Conservation (phyloP, 2,797 vertebrate genomes). For the Rousettus madagascariensis region DNA sequence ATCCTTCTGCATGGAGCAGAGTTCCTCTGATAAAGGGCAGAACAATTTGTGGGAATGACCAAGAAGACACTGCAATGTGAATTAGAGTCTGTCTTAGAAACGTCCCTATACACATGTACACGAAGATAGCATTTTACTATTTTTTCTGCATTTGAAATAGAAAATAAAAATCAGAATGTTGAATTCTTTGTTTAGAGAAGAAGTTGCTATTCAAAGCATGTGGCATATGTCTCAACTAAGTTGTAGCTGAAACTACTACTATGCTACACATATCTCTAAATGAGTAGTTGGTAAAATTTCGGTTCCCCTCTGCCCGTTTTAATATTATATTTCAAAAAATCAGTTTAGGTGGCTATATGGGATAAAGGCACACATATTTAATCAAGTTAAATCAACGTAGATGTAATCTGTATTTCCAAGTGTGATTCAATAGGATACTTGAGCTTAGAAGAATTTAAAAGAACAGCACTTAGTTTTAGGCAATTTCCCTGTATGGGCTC, state of each 20-base stretch:
- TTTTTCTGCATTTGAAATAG: conserved; percentile 38
- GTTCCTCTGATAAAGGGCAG: not conserved
- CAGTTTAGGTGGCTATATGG: not conserved
- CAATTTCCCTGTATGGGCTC: not conserved
- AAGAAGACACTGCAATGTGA: not conserved
- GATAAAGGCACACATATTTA: not conserved
- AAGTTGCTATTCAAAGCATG: not conserved
- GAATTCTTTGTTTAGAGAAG: not conserved
- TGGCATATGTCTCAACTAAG: not conserved
- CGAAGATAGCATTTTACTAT: not conserved
- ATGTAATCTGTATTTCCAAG: not conserved
- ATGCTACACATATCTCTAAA: not conserved
- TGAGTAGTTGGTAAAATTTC: not conserved
- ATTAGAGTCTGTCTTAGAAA: not conserved
- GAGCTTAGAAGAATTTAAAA: not conserved
- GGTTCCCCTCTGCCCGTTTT: not conserved
- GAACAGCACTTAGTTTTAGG: not conserved
- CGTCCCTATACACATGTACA: conserved; percentile 38
- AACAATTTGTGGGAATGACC: not conserved
- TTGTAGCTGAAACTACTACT: not conserved
- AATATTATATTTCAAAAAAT: not conserved
- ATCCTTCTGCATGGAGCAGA: not conserved
- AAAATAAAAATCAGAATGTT: not conserved
- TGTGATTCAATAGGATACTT: not conserved
- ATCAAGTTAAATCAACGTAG: not conserved